Base-by-base conservation (phyloP, 37 sponge, comb jelly and placozoan species). In the Haliclona indistincta region DNA sequence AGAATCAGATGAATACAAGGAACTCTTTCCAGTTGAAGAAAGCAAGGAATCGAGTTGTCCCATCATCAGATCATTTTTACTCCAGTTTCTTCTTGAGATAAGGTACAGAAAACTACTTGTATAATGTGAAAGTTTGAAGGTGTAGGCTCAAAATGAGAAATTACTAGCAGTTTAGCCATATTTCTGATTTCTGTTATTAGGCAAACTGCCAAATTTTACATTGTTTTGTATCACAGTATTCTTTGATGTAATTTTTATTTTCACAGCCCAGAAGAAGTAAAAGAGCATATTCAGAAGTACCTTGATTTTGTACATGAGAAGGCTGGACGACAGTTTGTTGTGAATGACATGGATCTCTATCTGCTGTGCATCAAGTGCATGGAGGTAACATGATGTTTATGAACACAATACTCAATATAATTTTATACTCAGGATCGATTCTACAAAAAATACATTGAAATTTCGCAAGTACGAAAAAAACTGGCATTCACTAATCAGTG, bases 21-120 rank as follows among this genome's bases (percentile, higher is more conserved):
- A 58, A 25, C n/a, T 58, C 26, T 58, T 58, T 58, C 60, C 60
- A 25, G 7, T 58, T 58, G 60, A 58, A 25, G 60, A 58, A 58
- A 26, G n/a, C 26, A 25, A 58, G 11, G n/a, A 20, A n/a, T 26
- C 11, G 11, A 58, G 60, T 58, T 58, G 60, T n/a, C 60, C 60
- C 11, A 58, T 58, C 7, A 26, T 26, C 7, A 20, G 60, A n/a
- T 58, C 60, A n/a, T 20, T 58, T 25, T 26, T 58, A 20, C 60
- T 58, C 6, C 60, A 58, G n/a, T n/a, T 58, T 6, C 28, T 58
- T 25, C 60, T 58, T 20, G 60, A 58, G 28, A 6, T 25, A 7
- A 58, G n/a, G 60, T 58, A 25, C 11, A 7, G 7, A n/a, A 8
- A n/a, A 26, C 7, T 20, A 11, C 11, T 25, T 20, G 7, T 25